phyloP scores from a whole-genome alignment of 2,797 vertebrate genomes.

The Perodicticus potto region DNA sequence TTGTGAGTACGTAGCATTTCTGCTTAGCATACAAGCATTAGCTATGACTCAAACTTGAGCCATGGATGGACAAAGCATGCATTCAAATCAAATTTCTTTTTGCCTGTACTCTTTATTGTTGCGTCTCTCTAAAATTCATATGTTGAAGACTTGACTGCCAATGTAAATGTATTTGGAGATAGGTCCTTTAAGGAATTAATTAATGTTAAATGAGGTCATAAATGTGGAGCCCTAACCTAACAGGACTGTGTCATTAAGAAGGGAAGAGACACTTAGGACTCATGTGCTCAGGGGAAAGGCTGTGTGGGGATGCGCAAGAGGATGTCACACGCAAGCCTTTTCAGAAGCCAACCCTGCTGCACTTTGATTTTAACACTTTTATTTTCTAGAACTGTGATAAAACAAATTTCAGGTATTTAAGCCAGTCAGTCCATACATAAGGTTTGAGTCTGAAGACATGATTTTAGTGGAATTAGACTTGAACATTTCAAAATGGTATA shows the following conservation, averaged over 20 bases:
- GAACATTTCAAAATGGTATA: conserved; percentile 12
- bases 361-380: neutral
- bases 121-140: neutral
- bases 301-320: neutral
- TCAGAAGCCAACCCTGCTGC: neutral
- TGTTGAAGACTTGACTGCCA: neutral
- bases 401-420: conserved; percentile 17
- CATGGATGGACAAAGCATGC: neutral
- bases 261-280: neutral
- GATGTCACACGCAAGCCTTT: neutral
- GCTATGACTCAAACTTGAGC: neutral
- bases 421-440: neutral
- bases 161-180: neutral
- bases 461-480: conserved; percentile 28
- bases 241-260: neutral
- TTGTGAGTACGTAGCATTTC: neutral
- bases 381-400: neutral
- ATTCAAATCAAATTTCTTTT: conserved; percentile 18
- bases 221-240: neutral
- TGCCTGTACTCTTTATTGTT: neutral
- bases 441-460: neutral
- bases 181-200: neutral
- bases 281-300: neutral
- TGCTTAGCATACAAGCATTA: neutral
- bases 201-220: neutral